These are phyloP conservation scores for Antechinus flavipes DNA, from an alignment of 2,113 vertebrate genomes.

Conservation along the genomic window DNA sequence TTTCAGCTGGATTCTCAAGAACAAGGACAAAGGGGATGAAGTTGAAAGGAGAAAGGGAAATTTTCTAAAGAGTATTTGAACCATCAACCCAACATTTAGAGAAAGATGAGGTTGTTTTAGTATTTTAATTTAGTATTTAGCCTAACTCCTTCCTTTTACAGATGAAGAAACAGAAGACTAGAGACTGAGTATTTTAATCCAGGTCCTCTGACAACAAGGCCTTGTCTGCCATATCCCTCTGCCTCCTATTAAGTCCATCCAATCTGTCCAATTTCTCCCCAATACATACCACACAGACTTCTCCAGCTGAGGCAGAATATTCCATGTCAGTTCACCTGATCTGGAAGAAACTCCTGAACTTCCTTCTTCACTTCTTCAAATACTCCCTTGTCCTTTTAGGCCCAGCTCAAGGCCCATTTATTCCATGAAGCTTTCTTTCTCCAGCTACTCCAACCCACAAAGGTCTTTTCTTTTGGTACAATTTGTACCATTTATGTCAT, in stretches of 20 bases:
- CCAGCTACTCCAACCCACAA: neutral
- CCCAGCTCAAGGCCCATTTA: neutral
- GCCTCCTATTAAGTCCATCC: neutral
- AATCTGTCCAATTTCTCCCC: neutral
- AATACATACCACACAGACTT: neutral
- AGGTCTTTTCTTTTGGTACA: neutral
- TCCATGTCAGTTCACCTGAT: neutral
- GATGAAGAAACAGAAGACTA: too few relatives aligned
- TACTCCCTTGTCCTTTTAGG: neutral
- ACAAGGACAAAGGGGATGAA: neutral
- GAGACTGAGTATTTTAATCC: neutral
- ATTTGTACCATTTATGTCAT: neutral
- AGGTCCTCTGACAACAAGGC: neutral
- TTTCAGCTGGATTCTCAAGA: neutral
- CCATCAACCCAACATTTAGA: neutral
- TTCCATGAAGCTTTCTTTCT: neutral
- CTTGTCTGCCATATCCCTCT: neutral
- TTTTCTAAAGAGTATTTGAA: neutral
- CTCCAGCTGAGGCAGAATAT: neutral
- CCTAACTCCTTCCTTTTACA: too few relatives aligned
- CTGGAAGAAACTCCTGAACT: too few relatives aligned
- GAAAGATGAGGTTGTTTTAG: neutral
- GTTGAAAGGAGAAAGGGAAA: neutral
- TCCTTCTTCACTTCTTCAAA: neutral
- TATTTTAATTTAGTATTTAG: neutral